Base-by-base conservation (phyloP, 2,888 invertebrate species). In the Drosophila bunnanda region DNA sequence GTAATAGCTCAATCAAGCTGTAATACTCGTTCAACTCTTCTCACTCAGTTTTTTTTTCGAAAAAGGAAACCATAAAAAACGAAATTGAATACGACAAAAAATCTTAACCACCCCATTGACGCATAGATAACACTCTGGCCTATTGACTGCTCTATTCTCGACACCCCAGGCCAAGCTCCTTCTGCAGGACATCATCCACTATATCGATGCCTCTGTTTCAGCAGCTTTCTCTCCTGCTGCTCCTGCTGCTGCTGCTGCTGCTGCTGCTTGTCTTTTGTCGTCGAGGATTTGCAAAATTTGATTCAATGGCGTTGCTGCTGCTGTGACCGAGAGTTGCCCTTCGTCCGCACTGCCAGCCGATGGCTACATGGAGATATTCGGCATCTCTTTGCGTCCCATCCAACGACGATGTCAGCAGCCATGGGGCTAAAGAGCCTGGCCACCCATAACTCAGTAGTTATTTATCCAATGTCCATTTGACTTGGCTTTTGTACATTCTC, bases 21-120 rank as follows among this genome's bases (percentile, higher is more conserved):
- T 38, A 30, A 39, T 28, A 12, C 22, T 22, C 32, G 22, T 7
- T 39, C 4, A 1, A 3, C 28, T 1, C 44, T 20, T 30, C 30
- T 12, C 28, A 7, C 8, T n/a, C 28, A n/a, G 4, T 20, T 13
- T 12, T 17, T n/a, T 13, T 5, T 4, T 7, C 30, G 1, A 36
- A 10, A 43, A 38, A 41, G 54, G 54, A 10, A 4, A 17, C 48
- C 66, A 78, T 78, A 84, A 64, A 76, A 69, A 73, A 71, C 69
- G 77, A 84, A 84, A 84, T 84, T 82, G 87, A 87, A 84, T 86
- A 89, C 89, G 86, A 80, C 77, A 84, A 89, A 88, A 89, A 89
- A 89, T 89, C 84, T 86, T 78, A 89, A 88, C 86, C 83, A 80
- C 82, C 82, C 82, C 76, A 71, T 82, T 75, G 72, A 82, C 81